A percentile compares a stretch with the other conserved stretches of the same genome.
phyloP scores from a whole-genome alignment of 2,113 vertebrate genomes.

The Poicephalus gulielmi region DNA sequence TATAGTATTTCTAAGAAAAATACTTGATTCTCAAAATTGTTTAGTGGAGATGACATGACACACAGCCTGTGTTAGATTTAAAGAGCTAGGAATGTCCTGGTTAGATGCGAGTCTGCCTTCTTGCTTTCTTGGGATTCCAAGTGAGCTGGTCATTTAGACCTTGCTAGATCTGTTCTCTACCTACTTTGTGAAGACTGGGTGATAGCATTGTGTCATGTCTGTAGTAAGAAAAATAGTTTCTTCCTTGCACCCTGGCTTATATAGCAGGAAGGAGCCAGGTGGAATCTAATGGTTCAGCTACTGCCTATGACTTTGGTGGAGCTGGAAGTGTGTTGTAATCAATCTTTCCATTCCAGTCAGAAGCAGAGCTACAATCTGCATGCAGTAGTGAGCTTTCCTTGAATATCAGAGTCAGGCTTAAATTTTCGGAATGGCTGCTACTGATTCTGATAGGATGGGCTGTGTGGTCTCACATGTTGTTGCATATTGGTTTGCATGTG shows the following conservation, averaged over 20 bases:
- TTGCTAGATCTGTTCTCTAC: background rate
- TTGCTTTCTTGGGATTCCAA: background rate
- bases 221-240: background rate
- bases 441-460: background rate
- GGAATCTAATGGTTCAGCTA: background rate
- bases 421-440: background rate
- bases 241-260: background rate
- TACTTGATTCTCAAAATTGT: background rate
- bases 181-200: background rate
- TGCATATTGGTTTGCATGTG: background rate
- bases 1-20: background rate
- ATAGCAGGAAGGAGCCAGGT: background rate
- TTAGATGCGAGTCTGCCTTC: background rate
- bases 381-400: background rate
- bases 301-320: background rate
- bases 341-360: background rate
- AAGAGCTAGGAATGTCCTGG: background rate
- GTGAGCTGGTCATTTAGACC: background rate
- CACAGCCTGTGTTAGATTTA: background rate
- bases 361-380: background rate
- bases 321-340: background rate
- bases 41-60: background rate
- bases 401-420: background rate
- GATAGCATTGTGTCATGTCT: background rate
- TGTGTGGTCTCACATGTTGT: background rate